These are phyloP conservation scores for Hoplodrina blanda DNA, from an alignment of 2,888 invertebrate genomes.

Conservation along the genomic window DNA sequence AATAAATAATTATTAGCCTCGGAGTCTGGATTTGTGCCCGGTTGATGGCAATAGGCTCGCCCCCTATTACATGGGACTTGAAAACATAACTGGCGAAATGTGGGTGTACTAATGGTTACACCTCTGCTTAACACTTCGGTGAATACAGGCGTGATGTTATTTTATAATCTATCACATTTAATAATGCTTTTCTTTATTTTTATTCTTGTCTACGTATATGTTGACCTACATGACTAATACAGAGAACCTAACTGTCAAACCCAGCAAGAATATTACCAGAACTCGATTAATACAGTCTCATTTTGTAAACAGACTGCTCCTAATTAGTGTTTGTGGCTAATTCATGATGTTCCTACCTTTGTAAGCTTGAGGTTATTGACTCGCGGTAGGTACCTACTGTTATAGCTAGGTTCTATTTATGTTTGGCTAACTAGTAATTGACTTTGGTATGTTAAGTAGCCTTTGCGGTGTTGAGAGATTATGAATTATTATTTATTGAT, in stretches of 20 bases:
- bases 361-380: not conserved
- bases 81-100: too few species aligned
- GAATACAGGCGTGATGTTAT: too few species aligned
- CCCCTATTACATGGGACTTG: too few species aligned
- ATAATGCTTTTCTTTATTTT: too few species aligned
- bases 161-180: too few species aligned
- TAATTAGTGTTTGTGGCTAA: constrained; percentile 25
- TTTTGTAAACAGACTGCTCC: not conserved
- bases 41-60: too few species aligned
- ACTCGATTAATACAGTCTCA: constrained; percentile 3
- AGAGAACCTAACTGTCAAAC: not conserved
- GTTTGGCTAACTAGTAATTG: not conserved
- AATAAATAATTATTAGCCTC: too few species aligned
- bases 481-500: constrained; percentile 1
- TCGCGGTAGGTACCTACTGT: not conserved
- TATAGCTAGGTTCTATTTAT: not conserved
- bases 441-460: not conserved
- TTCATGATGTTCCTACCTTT: not conserved
- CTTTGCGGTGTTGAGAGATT: not conserved
- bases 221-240: not conserved
- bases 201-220: not conserved
- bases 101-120: too few species aligned
- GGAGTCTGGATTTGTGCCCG: too few species aligned
- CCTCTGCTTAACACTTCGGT: too few species aligned
- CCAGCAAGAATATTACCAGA: not conserved